Conservation (phyloP, 2,113 vertebrate species). For the Strigops habroptila region DNA sequence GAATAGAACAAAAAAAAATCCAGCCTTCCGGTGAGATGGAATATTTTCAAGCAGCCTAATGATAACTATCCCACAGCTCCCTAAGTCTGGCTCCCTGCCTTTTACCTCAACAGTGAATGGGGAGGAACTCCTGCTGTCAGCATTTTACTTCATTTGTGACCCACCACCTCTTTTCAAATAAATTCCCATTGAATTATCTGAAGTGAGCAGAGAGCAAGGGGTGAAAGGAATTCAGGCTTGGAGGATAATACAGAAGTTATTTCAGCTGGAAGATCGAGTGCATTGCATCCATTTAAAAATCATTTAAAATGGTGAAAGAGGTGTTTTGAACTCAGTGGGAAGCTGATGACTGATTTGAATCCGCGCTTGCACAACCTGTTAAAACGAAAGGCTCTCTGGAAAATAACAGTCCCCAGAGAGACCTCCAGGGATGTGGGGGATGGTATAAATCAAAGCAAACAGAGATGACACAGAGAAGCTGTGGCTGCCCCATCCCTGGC, state of each 20-base stretch:
- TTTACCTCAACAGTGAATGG: neutral
- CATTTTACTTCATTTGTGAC: conserved; percentile 35
- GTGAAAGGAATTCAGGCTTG: neutral
- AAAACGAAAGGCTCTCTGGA: neutral
- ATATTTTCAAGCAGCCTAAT: neutral
- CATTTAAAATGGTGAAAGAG: conserved; percentile 35
- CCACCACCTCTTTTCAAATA: conserved; percentile 51
- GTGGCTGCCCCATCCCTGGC: neutral
- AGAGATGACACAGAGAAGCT: neutral
- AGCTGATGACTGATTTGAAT: conserved; percentile 54
- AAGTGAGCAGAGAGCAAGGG: neutral
- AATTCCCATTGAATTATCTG: conserved; percentile 53
- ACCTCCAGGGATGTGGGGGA: neutral
- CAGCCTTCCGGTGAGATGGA: neutral
- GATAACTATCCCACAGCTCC: neutral
- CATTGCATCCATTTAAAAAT: conserved; percentile 48
- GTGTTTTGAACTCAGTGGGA: conserved; percentile 25
- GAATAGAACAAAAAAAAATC: neutral
- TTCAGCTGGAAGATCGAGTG: conserved; percentile 47
- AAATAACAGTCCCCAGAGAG: neutral
- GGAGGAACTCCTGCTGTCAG: conserved; percentile 41
- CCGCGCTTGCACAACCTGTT: neutral
- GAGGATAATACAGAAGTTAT: conserved; percentile 40
- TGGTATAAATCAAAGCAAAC: neutral
- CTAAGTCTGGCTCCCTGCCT: conserved; percentile 6